These are phyloP conservation scores for Heterodera carotae DNA, from an alignment of 1,140 invertebrate species.

Conservation along the genomic window DNA sequence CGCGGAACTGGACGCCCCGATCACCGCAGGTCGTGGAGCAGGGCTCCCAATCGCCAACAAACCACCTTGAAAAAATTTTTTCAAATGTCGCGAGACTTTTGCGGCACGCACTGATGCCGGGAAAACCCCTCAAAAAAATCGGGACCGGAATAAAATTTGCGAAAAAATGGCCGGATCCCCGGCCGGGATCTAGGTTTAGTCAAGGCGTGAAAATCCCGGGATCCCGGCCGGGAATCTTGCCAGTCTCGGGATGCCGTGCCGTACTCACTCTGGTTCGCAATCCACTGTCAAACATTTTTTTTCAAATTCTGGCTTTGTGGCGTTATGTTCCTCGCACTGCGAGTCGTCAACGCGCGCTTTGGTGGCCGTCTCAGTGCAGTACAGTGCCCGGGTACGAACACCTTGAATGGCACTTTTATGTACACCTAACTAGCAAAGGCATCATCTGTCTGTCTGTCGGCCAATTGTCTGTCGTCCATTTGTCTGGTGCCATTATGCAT, in stretches of 20 bases:
- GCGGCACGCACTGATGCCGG: too few species aligned
- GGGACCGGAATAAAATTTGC: neutral
- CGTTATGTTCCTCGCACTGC: constrained; percentile 75
- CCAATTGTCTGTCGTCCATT: too few species aligned
- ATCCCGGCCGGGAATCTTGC: too few species aligned
- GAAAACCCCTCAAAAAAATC: neutral
- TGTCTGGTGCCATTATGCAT: too few species aligned
- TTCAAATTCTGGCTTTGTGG: constrained; percentile 71
- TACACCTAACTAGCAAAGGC: neutral
- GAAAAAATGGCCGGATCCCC: too few species aligned
- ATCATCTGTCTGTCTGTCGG: too few species aligned
- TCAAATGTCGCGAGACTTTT: too few species aligned
- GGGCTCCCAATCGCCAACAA: constrained; percentile 77
- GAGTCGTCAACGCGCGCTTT: constrained; percentile 74
- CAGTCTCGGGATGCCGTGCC: too few species aligned
- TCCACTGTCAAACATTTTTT: constrained; percentile 76
- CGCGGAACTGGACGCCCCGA: constrained; percentile 71
- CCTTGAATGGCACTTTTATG: constrained; percentile 61
- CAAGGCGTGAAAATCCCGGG: too few species aligned
- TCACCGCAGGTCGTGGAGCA: constrained; percentile 78
- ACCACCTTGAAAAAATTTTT: constrained; percentile 76
- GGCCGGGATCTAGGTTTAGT: too few species aligned
- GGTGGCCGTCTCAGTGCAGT: constrained; percentile 68
- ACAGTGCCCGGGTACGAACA: constrained; percentile 74
- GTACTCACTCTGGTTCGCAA: constrained; percentile 73